Evolutionary conservation across 2,888 invertebrate genomes (phyloP), one percentile per base, ranked within the genome.

Genomic region (Entomobrya proxima): DNA sequence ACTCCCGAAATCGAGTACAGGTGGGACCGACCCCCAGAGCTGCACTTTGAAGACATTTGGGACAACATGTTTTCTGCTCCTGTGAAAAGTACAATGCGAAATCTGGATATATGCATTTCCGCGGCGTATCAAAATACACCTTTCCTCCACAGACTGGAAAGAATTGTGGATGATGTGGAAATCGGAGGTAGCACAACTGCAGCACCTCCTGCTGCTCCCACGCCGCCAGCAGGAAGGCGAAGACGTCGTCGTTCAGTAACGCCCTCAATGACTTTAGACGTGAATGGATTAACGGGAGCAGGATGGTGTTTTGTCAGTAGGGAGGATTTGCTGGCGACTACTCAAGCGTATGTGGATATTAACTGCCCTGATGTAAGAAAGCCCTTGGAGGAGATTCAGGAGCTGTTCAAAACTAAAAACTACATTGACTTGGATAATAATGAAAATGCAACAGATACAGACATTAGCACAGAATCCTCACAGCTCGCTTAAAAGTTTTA

Each of bases 91-190:
- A 64, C 88, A 0, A 77, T 89, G 86, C 24, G 67, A 6, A 88
- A 88, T 61, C 47, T 89, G 55, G 89, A 89, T 27, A 88, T 85
- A 21, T 87, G 87, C 13, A 81, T 88, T 47, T 37, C 50, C n/a
- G 88, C 86, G 0, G 87, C 87, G 5, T 89, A 89, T 79, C 50
- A 72, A 3, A 85, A 81, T 21, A 85, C 79, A 2, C 88, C 89
- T 0, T 89, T 88, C 61, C 24, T 84, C 11, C 88, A 88, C 72
- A 72, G 88, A 30, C 80, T 89, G 50, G 86, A 87, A 55, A 18
- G 88, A 27, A 87, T 87, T 1, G 50, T 32, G n/a, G 18, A 37
- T 67, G 67, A 7, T 11, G 15, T 40, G 44, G 44, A 40, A 15
- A 40, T 40, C 44, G 44, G 15, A 7, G 44, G 32, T 11, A 74